These are phyloP conservation scores for Umimayanthus kanabou DNA, from an alignment of 92 coral and sea anemone genomes.

Conservation along the genomic window DNA sequence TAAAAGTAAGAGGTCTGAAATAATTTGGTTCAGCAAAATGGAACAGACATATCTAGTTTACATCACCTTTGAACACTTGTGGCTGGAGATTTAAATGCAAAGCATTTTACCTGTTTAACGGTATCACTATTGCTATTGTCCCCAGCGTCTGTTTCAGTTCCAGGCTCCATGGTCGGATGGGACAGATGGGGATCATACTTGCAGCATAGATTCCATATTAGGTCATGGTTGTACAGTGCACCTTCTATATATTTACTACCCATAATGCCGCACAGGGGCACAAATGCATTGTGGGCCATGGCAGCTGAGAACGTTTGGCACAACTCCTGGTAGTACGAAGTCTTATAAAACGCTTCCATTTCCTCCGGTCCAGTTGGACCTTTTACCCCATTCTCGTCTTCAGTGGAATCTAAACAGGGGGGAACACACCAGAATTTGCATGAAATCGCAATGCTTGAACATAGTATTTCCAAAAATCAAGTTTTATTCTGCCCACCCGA, in stretches of 20 bases:
- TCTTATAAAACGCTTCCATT: constrained; percentile 62
- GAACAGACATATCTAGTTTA: too few relatives aligned
- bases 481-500: too few relatives aligned
- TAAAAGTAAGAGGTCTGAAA: too few relatives aligned
- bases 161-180: constrained; percentile 32
- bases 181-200: constrained; percentile 68
- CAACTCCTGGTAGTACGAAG: constrained; percentile 77
- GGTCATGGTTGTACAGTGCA: constrained; percentile 83
- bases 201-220: constrained; percentile 98
- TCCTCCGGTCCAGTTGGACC: constrained; percentile 41
- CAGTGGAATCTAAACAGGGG: neutral
- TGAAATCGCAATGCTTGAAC: neutral
- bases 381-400: neutral
- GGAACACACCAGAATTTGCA: neutral
- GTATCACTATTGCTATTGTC: neutral
- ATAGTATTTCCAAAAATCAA: neutral
- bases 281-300: constrained; percentile 92
- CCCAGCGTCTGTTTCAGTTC: constrained; percentile 3
- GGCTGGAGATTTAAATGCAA: too few relatives aligned
- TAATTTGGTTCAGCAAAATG: too few relatives aligned
- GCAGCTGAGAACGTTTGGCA: constrained; percentile 90
- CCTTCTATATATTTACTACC: constrained; percentile 94
- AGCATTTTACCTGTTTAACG: constrained; percentile 1
- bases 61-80: neutral
- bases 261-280: constrained; percentile 85